Percentiles rank a stretch among this genome's conserved stretches.
phyloP scores from a whole-genome alignment of 2,113 vertebrate genomes.

The Cyrtonyx montezumae region DNA sequence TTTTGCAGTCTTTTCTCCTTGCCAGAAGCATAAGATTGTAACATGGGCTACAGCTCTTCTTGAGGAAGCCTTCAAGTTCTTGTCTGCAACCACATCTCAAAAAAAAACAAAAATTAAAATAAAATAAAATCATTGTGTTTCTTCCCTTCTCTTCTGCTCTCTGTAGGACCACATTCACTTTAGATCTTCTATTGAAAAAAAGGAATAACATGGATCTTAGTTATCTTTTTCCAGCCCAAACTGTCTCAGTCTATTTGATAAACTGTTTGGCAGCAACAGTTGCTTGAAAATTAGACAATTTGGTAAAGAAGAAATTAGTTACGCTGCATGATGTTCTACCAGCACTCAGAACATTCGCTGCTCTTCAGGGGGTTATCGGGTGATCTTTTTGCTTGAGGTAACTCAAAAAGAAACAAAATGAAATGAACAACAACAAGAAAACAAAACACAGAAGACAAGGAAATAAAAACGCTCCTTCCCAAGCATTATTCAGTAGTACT shows the following conservation, averaged over 20 bases:
- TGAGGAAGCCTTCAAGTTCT: neutral
- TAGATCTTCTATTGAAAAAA: neutral
- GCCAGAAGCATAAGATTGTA: neutral
- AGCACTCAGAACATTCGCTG: neutral
- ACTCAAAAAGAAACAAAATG: neutral
- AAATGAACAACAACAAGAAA: too few species aligned
- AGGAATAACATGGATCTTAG: neutral
- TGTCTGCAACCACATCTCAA: neutral
- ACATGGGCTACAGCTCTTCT: neutral
- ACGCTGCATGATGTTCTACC: neutral
- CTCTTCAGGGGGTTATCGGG: neutral
- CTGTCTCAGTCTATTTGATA: neutral
- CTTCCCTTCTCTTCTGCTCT: neutral
- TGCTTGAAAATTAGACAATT: constrained; percentile 11
- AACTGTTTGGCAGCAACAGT: neutral
- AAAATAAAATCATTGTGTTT: neutral
- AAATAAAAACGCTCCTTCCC: neutral
- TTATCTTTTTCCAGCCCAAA: neutral
- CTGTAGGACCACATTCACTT: neutral
- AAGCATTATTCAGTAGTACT: neutral
- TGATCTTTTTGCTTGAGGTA: neutral
- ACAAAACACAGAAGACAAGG: neutral
- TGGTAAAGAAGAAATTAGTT: neutral
- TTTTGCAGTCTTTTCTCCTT: neutral
- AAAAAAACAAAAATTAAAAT: neutral